Percentiles rank a stretch among this genome's conserved stretches.
phyloP scores from a whole-genome alignment of 2,113 vertebrate species.

The Pomatorhinus ruficollis region DNA sequence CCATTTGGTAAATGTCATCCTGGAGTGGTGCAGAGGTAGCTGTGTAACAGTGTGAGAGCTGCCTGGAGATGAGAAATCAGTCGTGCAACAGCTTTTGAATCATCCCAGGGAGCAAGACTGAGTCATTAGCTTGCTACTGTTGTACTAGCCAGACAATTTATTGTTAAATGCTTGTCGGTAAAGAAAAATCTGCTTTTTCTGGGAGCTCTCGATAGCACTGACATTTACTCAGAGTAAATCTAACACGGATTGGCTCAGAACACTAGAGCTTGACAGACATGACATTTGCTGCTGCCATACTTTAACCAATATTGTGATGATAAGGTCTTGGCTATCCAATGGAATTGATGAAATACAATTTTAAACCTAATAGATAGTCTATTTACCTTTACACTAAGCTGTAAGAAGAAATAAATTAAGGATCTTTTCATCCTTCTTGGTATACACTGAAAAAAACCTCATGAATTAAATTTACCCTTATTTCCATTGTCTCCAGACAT shows the following conservation, averaged over 20 bases:
- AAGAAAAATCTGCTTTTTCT: constrained; percentile 70
- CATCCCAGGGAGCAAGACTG: constrained; percentile 9
- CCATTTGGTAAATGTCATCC: neutral
- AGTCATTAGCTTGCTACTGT: constrained; percentile 70
- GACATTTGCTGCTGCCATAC: constrained; percentile 76
- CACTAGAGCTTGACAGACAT: constrained; percentile 71
- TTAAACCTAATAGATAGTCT: constrained; percentile 72
- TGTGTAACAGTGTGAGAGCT: neutral
- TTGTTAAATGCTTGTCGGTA: constrained; percentile 73
- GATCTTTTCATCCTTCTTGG: constrained; percentile 21
- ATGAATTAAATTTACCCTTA: constrained; percentile 53
- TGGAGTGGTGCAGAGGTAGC: neutral
- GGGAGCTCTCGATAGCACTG: constrained; percentile 69
- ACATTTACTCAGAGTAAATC: constrained; percentile 81
- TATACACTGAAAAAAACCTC: constrained; percentile 23
- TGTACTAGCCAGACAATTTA: constrained; percentile 70
- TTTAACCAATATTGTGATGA: constrained; percentile 74
- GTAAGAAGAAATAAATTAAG: constrained; percentile 75
- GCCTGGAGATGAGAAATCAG: constrained; percentile 16
- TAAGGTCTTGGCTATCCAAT: constrained; percentile 73
- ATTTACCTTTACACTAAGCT: constrained; percentile 74
- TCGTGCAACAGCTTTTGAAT: neutral
- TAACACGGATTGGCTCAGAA: constrained; percentile 69
- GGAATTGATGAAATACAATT: constrained; percentile 74
- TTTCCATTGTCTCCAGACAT: constrained; percentile 13